These are phyloP conservation scores for Chromoteleia sp. DNA, from an alignment of 2,888 invertebrate genomes.

Conservation along the genomic window DNA sequence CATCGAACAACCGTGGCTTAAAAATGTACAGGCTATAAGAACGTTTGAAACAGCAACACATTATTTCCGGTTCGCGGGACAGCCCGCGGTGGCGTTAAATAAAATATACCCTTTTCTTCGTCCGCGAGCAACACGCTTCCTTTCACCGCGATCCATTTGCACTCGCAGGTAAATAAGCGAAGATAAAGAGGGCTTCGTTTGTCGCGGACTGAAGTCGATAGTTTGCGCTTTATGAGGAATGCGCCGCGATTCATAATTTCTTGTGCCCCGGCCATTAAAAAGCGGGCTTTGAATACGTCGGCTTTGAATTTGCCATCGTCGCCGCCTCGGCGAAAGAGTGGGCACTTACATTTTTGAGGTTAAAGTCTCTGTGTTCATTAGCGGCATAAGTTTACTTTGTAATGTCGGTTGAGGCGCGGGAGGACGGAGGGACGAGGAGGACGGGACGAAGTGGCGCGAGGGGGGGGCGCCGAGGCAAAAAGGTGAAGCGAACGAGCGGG, in stretches of 20 bases:
- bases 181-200: slow-evolving; percentile 31
- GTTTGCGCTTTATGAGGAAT: slow-evolving; percentile 44
- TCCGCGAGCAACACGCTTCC: not conserved
- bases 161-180: slow-evolving; percentile 25
- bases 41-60: not conserved
- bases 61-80: not conserved
- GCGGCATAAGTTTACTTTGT: slow-evolving; percentile 79
- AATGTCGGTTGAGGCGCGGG: slow-evolving; percentile 62
- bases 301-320: slow-evolving; percentile 61
- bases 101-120: no score
- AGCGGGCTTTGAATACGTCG: slow-evolving; percentile 49
- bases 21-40: not conserved
- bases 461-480: slow-evolving; percentile 24
- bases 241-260: slow-evolving; percentile 50
- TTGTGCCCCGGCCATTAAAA: slow-evolving; percentile 36
- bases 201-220: slow-evolving; percentile 35
- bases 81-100: not conserved
- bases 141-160: slow-evolving; percentile 39
- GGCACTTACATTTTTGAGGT: slow-evolving; percentile 79
- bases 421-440: slow-evolving; percentile 14
- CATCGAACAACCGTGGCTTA: no score
- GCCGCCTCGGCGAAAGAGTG: slow-evolving; percentile 72
- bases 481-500: slow-evolving; percentile 37
- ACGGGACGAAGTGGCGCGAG: slow-evolving; percentile 4
- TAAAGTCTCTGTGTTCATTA: slow-evolving; percentile 80